Evolutionary conservation across 1,140 invertebrate species (phyloP).

Genomic region (Drosophila sproati): DNA sequence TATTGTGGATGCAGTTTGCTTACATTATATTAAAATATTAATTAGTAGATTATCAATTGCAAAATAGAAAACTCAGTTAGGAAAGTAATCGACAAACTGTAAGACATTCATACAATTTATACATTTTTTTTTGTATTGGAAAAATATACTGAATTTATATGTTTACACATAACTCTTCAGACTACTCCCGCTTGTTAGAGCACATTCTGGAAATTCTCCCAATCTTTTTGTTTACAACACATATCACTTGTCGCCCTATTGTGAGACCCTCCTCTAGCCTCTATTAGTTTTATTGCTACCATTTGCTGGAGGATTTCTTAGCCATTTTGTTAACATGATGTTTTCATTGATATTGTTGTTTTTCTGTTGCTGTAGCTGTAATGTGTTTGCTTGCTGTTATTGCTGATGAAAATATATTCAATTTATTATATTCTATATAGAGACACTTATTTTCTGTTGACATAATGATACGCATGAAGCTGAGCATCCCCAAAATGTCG

Average conservation of each 20-base stretch:
- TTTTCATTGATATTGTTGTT: conserved; percentile 50
- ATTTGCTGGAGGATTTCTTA: conserved; percentile 46
- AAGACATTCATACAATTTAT: neutral
- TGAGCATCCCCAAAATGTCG: conserved; percentile 42
- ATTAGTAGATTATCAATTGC: too few species aligned
- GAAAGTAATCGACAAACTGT: too few species aligned
- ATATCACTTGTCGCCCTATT: conserved; percentile 61
- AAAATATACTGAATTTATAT: neutral
- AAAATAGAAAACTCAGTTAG: too few species aligned
- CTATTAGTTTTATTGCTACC: conserved; percentile 53
- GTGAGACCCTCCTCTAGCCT: conserved; percentile 1
- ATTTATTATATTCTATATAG: conserved; percentile 80
- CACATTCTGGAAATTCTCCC: conserved; percentile 26
- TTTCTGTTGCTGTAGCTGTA: conserved; percentile 35
- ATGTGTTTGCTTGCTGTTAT: conserved; percentile 67
- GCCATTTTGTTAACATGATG: conserved; percentile 75
- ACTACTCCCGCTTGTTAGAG: conserved; percentile 21
- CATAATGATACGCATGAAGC: conserved; percentile 70
- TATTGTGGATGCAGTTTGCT: too few species aligned
- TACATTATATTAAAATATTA: too few species aligned
- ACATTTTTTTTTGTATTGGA: neutral
- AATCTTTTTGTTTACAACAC: conserved; percentile 59
- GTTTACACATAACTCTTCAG: neutral
- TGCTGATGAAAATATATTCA: conserved; percentile 82
- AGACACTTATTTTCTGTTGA: conserved; percentile 75